phyloP scores from a whole-genome alignment of 2,888 invertebrate species.

The Phengaris arion region DNA sequence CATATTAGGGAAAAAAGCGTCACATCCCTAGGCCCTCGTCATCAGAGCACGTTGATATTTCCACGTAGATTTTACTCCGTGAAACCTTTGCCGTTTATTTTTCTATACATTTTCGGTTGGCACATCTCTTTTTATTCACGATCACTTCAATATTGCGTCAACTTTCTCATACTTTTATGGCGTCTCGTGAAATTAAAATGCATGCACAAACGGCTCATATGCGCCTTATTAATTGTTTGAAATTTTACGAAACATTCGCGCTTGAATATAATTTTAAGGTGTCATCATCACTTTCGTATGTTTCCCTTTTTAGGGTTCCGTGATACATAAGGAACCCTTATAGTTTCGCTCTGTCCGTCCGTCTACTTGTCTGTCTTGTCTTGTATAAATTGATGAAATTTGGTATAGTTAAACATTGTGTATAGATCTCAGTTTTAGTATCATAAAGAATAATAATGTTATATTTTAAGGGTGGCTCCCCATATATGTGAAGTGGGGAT shows the following conservation, averaged over 20 bases:
- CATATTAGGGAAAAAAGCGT: not conserved
- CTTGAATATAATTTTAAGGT: not conserved
- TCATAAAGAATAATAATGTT: no score
- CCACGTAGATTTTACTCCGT: conserved; percentile 78
- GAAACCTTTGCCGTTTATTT: conserved; percentile 75
- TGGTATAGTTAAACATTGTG: no score
- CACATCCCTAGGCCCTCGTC: conserved; percentile 68
- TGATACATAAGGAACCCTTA: no score
- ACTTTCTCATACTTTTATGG: conserved; percentile 44
- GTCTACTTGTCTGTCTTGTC: no score
- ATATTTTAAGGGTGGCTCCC: no score
- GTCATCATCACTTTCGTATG: not conserved
- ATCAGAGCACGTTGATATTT: conserved; percentile 77
- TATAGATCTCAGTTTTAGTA: no score
- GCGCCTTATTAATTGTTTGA: conserved; percentile 12
- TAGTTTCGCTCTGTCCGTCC: no score
- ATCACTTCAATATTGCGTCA: conserved; percentile 57
- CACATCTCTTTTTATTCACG: conserved; percentile 68
- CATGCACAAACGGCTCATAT: not conserved
- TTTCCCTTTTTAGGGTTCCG: not conserved
- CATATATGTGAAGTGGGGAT: no score
- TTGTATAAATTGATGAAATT: no score
- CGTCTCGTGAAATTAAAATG: conserved; percentile 29
- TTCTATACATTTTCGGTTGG: conserved; percentile 70
- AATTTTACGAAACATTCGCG: not conserved